Evolutionary conservation across 1,140 invertebrate genomes (phyloP), one percentile per base, ranked within the genome.

Genomic region (Drosophila mauritiana): DNA sequence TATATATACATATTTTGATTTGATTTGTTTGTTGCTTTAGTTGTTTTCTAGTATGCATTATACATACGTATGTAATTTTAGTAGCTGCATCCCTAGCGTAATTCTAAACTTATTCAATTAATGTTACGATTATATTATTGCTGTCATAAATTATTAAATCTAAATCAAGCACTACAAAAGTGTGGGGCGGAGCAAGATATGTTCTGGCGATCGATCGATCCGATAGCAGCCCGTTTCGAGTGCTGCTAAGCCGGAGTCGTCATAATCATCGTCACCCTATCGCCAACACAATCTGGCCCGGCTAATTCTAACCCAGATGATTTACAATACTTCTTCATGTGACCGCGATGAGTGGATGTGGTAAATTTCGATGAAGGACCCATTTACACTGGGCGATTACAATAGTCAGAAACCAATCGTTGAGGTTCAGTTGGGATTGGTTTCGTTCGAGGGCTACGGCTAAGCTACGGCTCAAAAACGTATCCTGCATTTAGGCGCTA

Each of bases 311-410:
- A 73, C 69, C 77, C 77, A 78, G 84, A 90, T 89, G 80, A 89
- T 89, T 89, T 89, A 90, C 84, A 89, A 89, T 89, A 90, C 84
- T 89, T 88, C 70, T 86, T 80, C 68, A 89, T 89, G 77, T 88
- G 80, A 80, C 68, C 76, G 59, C 70, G 75, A 76, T 79, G 76
- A 86, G 75, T 85, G 77, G 58, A 53, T 65, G 74, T 42, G 72
- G 55, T 83, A 76, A 73, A 88, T 88, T 67, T 68, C 49, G 43
- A 51, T 77, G 56, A 49, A 70, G 45, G 55, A 55, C 36, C 40
- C 42, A 48, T 20, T 59, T 67, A 59, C 62, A 43, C 56, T 43
- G 25, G 39, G 17, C 49, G 54, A 74, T 74, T 61, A 61, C 58
- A 48, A 37, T 65, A 57, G 67, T 73, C 25, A 45, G 53, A 7